Evolutionary conservation across 2,888 invertebrate genomes (phyloP).

Genomic region (Chymomyza fuscimana): DNA sequence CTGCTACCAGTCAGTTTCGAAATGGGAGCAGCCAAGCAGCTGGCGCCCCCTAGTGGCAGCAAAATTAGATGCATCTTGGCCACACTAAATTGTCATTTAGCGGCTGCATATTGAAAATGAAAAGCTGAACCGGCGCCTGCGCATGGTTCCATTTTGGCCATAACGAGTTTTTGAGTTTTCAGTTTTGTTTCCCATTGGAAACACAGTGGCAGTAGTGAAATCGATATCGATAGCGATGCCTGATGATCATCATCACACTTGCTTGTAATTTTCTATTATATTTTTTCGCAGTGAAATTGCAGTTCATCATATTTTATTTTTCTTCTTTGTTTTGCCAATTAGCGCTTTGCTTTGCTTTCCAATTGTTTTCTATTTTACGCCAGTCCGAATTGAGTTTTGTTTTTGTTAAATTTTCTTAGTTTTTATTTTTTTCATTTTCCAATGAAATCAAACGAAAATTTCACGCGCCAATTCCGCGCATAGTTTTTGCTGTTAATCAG

Average conservation of each 20-base stretch:
- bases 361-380: constrained; percentile 2
- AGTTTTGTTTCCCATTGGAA: background rate
- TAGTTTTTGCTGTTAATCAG: constrained; percentile 65
- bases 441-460: constrained; percentile 61
- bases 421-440: background rate
- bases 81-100: constrained; percentile 51
- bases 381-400: background rate
- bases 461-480: constrained; percentile 73
- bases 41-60: constrained; percentile 44
- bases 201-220: background rate
- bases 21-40: background rate
- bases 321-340: constrained; percentile 47
- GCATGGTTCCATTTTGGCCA: constrained; percentile 7
- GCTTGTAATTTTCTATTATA: constrained; percentile 8
- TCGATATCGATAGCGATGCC: background rate
- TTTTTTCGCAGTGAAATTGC: constrained; percentile 10
- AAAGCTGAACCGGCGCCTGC: background rate
- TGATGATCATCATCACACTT: background rate
- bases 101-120: constrained; percentile 2
- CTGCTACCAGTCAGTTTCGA: background rate
- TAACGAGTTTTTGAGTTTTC: constrained; percentile 9
- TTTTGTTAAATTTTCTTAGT: background rate
- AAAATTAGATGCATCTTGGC: background rate
- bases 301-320: constrained; percentile 35
- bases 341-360: constrained; percentile 43